phyloP scores from a whole-genome alignment of 2,888 invertebrate species.

The Pammene fasciana region DNA sequence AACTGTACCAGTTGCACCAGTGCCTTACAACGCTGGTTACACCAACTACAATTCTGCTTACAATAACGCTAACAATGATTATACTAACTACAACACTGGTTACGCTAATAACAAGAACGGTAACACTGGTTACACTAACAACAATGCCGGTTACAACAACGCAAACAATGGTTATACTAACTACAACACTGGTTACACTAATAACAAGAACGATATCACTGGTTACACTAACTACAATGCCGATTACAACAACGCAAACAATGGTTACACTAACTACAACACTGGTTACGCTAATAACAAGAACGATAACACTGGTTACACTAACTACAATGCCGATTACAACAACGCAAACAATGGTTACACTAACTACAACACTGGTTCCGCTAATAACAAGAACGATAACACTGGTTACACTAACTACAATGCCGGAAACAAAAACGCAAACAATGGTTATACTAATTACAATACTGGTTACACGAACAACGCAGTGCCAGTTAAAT shows the following conservation, averaged over 20 bases:
- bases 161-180: constrained; percentile 3
- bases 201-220: neutral
- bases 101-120: neutral
- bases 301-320: constrained; percentile 2
- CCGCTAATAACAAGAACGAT: neutral
- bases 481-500: neutral
- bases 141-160: neutral
- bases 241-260: neutral
- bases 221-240: constrained; percentile 16
- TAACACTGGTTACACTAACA: neutral
- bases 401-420: neutral
- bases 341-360: constrained; percentile 10
- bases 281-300: neutral
- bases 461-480: constrained; percentile 6
- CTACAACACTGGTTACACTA: constrained; percentile 4
- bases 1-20: neutral
- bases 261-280: neutral
- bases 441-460: constrained; percentile 6
- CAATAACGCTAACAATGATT: constrained; percentile 5
- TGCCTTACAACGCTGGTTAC: neutral
- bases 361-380: constrained; percentile 13
- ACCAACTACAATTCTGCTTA: neutral
- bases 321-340: neutral
- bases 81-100: constrained; percentile 13
- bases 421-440: neutral